Percentiles rank a stretch among this genome's conserved stretches.
phyloP scores from a whole-genome alignment of 2,113 vertebrate species.

The Planiliza haematocheilus region DNA sequence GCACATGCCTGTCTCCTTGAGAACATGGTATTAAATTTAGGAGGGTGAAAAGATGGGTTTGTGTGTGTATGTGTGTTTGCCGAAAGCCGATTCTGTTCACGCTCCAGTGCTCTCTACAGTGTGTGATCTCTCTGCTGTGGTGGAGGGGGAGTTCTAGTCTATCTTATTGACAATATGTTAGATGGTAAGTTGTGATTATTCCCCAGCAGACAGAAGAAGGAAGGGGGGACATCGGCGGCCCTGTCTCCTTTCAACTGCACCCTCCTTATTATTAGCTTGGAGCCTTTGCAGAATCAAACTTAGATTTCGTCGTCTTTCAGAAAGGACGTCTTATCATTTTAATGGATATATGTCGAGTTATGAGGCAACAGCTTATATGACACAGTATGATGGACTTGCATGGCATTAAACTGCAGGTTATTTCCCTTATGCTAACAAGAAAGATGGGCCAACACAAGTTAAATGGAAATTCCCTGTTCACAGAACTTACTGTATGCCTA shows the following conservation, averaged over 20 bases:
- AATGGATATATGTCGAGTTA: no score
- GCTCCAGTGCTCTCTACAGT: conserved; percentile 64
- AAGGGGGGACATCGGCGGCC: conserved; percentile 66
- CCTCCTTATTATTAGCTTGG: conserved; percentile 50
- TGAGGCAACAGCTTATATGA: background rate
- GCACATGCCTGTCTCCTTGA: conserved; percentile 28
- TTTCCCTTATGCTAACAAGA: background rate
- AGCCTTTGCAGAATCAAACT: conserved; percentile 21
- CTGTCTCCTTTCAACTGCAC: conserved; percentile 56
- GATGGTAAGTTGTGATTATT: conserved; percentile 73
- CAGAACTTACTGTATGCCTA: background rate
- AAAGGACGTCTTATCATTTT: background rate
- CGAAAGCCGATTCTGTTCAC: conserved; percentile 72
- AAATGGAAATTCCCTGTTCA: background rate
- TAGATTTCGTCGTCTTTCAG: conserved; percentile 37
- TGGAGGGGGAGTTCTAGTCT: conserved; percentile 54
- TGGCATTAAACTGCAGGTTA: background rate
- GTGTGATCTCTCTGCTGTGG: conserved; percentile 63
- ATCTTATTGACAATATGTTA: conserved; percentile 78
- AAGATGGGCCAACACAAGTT: background rate
- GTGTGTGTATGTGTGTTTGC: conserved; percentile 11
- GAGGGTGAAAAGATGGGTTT: conserved; percentile 33
- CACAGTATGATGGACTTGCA: background rate
- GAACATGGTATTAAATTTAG: conserved; percentile 39
- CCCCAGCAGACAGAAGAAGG: conserved; percentile 53